Conservation (phyloP, 1,140 invertebrate genomes). For the Zaprionus taronus region DNA sequence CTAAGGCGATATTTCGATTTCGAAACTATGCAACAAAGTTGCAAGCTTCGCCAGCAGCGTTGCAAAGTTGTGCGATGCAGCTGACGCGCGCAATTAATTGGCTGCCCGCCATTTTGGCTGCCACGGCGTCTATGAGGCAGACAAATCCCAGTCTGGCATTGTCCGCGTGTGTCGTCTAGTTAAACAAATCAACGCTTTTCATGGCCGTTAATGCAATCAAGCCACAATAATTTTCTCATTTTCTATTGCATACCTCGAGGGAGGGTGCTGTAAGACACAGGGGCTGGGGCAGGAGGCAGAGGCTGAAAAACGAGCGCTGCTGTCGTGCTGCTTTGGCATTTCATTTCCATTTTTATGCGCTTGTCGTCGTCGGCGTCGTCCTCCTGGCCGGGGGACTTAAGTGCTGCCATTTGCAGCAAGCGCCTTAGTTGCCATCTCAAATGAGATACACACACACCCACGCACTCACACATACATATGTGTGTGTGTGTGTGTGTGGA, state of each 20-base stretch:
- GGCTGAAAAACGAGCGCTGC: constrained; percentile 31
- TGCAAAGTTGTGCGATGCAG: constrained; percentile 13
- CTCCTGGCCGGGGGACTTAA: constrained; percentile 61
- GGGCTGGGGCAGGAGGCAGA: background rate
- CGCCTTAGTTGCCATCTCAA: constrained; percentile 75
- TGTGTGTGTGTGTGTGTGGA: constrained; percentile 44
- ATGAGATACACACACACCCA: constrained; percentile 59
- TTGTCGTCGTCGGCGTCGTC: constrained; percentile 55
- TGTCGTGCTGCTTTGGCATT: constrained; percentile 66
- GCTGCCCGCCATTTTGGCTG: constrained; percentile 65
- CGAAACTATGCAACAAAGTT: constrained; percentile 28
- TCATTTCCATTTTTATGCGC: constrained; percentile 82
- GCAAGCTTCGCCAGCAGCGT: background rate
- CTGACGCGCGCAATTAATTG: constrained; percentile 62
- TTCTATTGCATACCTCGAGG: constrained; percentile 54
- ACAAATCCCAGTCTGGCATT: constrained; percentile 14
- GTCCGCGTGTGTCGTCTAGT: constrained; percentile 41
- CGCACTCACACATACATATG: constrained; percentile 3
- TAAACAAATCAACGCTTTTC: constrained; percentile 76
- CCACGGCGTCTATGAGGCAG: background rate
- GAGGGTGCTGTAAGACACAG: background rate
- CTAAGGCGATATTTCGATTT: constrained; percentile 20
- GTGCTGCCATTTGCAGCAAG: constrained; percentile 80
- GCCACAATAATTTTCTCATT: constrained; percentile 81
- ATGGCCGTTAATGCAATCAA: constrained; percentile 76